Evolutionary conservation across 2,113 vertebrate species (phyloP).

Genomic region (Pomatorhinus ruficollis): DNA sequence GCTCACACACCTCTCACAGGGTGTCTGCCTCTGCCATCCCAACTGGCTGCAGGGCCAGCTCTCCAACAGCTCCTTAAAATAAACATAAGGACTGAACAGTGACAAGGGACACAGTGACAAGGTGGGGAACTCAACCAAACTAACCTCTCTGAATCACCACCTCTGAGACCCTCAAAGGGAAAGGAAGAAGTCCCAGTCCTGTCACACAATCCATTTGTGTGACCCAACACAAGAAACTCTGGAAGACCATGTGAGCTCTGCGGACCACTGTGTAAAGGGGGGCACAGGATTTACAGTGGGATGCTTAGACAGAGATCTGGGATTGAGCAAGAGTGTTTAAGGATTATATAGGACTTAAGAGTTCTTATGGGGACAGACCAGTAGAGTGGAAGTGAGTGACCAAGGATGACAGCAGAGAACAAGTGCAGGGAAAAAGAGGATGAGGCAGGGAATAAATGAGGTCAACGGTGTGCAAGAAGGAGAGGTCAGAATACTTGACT

Average conservation of each 20-base stretch:
- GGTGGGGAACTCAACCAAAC: not conserved
- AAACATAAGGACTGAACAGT: not conserved
- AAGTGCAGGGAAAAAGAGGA: not conserved
- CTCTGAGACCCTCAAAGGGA: not conserved
- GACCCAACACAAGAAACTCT: not conserved
- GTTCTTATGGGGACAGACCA: not conserved
- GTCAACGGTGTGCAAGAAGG: not conserved
- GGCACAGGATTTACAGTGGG: not conserved
- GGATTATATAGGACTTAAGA: not conserved
- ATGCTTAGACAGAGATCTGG: not conserved
- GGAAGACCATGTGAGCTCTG: not conserved
- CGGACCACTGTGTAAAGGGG: not conserved
- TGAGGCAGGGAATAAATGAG: not conserved
- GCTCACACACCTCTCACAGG: not conserved
- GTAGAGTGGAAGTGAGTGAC: not conserved
- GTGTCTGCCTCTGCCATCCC: not conserved
- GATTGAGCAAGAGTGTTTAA: not conserved
- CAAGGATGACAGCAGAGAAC: not conserved
- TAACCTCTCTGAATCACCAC: not conserved
- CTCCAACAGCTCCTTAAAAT: not conserved
- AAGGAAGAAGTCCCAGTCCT: not conserved
- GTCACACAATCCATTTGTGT: rapidly evolving
- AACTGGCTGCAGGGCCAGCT: not conserved
- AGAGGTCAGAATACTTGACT: not conserved
- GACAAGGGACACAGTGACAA: not conserved